Conservation (phyloP, 2,888 invertebrate genomes). For the Allophyes oxyacanthae region DNA sequence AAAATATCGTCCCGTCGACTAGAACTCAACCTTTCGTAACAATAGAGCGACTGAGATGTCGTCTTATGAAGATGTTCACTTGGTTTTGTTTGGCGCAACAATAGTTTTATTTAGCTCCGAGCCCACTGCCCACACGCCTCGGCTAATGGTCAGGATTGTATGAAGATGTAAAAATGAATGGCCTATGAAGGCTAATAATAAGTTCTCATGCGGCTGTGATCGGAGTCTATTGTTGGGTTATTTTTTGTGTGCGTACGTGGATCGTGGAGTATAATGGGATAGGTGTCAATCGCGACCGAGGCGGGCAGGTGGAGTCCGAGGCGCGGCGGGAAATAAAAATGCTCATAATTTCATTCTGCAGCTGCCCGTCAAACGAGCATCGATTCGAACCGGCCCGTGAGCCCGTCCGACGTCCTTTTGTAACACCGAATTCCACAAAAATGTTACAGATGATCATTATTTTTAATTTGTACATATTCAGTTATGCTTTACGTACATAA, state of each 20-base stretch:
- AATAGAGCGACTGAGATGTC: constrained; percentile 76
- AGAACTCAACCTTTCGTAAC: constrained; percentile 75
- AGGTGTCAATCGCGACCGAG: constrained; percentile 85
- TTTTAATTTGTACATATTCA: constrained; percentile 72
- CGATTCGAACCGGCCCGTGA: constrained; percentile 74
- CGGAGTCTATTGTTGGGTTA: constrained; percentile 82
- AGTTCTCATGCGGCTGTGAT: constrained; percentile 86
- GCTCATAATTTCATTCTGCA: constrained; percentile 87
- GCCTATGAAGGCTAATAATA: constrained; percentile 85
- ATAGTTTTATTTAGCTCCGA: constrained; percentile 88
- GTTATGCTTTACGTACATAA: constrained; percentile 62
- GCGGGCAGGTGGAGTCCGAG: constrained; percentile 78
- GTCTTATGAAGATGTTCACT: constrained; percentile 88
- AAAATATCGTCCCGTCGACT: constrained; percentile 77
- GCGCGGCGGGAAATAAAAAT: constrained; percentile 81
- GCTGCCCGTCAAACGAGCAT: constrained; percentile 86
- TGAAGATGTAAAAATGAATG: constrained; percentile 87
- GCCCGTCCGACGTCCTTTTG: constrained; percentile 76
- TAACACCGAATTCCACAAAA: constrained; percentile 79
- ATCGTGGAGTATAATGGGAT: constrained; percentile 81
- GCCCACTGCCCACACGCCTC: constrained; percentile 89
- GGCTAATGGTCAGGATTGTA: constrained; percentile 87
- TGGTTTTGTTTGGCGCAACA: constrained; percentile 86
- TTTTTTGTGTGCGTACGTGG: constrained; percentile 76
- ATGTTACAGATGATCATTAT: constrained; percentile 78